Evolutionary conservation across 2,113 vertebrate genomes (phyloP).

Genomic region (Daphoenositta chrysoptera): DNA sequence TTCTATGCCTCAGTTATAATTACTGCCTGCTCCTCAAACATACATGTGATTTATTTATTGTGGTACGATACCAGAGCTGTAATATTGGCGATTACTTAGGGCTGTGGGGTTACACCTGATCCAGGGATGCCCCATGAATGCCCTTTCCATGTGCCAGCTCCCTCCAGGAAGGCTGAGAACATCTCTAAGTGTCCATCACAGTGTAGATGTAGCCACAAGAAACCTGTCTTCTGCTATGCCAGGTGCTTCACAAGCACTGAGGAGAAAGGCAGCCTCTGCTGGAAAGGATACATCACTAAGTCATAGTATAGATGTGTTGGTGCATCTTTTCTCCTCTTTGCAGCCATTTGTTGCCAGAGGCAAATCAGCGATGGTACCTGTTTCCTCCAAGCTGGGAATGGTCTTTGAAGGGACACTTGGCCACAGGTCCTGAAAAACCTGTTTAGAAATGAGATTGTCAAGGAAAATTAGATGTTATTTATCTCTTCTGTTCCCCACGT

Average conservation of each 20-base stretch:
- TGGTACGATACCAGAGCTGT: neutral
- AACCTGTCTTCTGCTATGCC: neutral
- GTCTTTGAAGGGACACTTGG: neutral
- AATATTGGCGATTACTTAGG: neutral
- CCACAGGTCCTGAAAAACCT: neutral
- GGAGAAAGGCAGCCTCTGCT: neutral
- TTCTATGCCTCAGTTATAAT: conserved; percentile 20
- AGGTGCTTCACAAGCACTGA: neutral
- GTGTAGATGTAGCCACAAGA: neutral
- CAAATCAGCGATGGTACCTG: neutral
- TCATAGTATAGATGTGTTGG: no score
- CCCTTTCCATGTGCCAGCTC: neutral
- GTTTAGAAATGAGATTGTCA: neutral
- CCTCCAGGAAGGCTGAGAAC: neutral
- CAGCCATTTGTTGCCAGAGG: neutral
- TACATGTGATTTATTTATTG: neutral
- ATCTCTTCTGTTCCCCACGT: neutral
- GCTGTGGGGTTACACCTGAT: neutral
- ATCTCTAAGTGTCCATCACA: neutral
- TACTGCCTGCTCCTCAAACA: neutral
- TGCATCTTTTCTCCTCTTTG: neutral
- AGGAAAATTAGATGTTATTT: neutral
- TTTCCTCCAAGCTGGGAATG: neutral
- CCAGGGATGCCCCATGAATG: no score
- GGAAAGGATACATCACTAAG: neutral